phyloP scores from a whole-genome alignment of 2,113 vertebrate genomes.

The Colinus virginianus region DNA sequence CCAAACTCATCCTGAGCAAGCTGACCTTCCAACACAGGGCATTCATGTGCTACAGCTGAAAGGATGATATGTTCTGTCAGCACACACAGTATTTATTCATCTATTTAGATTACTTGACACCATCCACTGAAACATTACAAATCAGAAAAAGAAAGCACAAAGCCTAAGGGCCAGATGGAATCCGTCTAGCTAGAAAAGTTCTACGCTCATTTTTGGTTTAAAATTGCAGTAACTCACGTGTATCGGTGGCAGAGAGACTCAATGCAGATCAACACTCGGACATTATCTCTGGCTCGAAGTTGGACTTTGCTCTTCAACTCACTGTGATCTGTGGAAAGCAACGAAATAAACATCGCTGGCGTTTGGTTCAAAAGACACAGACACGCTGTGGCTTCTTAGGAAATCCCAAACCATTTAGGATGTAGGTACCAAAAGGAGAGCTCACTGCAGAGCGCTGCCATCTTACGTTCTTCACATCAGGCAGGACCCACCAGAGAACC shows the following conservation, averaged over 20 bases:
- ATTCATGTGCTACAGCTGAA: background rate
- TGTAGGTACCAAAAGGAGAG: background rate
- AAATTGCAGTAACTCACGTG: conserved; percentile 80
- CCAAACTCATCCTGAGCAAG: background rate
- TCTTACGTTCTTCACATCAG: background rate
- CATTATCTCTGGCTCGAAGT: conserved; percentile 85
- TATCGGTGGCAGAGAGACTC: conserved; percentile 93
- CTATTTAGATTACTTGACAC: background rate
- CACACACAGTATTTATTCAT: background rate
- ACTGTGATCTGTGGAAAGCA: conserved; percentile 83
- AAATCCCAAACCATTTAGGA: background rate
- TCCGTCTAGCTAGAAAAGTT: background rate
- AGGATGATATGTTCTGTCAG: background rate
- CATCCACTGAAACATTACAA: background rate
- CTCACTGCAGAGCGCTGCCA: background rate
- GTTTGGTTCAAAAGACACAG: background rate
- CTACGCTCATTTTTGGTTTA: accelerated
- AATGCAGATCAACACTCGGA: conserved; percentile 93
- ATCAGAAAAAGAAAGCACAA: background rate
- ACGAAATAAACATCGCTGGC: background rate
- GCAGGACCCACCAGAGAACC: background rate
- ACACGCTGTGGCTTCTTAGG: background rate
- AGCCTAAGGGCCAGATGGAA: background rate
- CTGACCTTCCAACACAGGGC: background rate
- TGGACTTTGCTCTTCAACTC: conserved; percentile 88